phyloP scores from a whole-genome alignment of 2,113 vertebrate genomes.

The Leptobrachium ailaonicum region DNA sequence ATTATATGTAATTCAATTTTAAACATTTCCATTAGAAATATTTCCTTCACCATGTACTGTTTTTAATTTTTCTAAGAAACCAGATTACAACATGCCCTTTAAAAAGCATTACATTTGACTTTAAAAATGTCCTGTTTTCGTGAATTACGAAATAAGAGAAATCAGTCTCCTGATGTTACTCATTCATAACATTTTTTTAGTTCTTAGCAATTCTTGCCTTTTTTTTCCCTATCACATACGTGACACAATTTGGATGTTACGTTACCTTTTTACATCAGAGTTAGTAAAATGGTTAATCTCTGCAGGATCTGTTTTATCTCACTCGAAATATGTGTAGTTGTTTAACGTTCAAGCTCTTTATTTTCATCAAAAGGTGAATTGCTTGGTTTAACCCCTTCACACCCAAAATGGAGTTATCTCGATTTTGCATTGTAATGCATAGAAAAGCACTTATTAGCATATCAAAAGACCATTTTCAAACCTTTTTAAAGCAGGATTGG shows the following conservation, averaged over 20 bases:
- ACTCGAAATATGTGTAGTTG: background rate
- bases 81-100: conserved; percentile 13
- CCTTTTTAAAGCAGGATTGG: no score
- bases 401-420: no score
- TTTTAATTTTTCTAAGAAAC: background rate
- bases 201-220: conserved; percentile 19
- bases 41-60: no score
- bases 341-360: no score
- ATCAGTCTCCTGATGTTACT: conserved; percentile 5
- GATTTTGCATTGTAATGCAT: no score
- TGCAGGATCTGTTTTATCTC: conserved; percentile 29
- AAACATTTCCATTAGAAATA: background rate
- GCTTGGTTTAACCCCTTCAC: no score
- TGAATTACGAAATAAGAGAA: background rate
- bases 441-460: no score
- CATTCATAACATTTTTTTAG: conserved; percentile 1
- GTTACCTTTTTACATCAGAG: conserved; percentile 9
- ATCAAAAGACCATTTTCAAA: no score
- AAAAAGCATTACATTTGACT: conserved; percentile 12
- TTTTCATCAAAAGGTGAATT: no score
- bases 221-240: background rate
- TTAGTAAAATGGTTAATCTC: conserved; percentile 10
- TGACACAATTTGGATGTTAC: no score
- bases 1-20: background rate
- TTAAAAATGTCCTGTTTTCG: conserved; percentile 17